phyloP scores from a whole-genome alignment of 1,140 invertebrate genomes.

The Adelges cooleyi region DNA sequence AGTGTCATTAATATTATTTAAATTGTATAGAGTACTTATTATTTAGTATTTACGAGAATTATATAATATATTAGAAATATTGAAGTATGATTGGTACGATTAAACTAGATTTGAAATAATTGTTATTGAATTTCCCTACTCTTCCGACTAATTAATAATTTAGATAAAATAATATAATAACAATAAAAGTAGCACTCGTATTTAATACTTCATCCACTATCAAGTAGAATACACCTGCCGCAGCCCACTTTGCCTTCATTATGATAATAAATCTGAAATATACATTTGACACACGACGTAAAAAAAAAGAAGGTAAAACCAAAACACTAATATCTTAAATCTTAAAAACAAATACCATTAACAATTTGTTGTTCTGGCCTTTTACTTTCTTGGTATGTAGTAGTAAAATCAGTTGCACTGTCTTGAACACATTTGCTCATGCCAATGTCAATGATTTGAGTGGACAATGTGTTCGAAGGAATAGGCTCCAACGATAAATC shows the following conservation, averaged over 20 bases:
- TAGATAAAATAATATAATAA: constrained; percentile 27
- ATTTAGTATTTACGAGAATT: too few species aligned
- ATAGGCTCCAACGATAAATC: constrained; percentile 26
- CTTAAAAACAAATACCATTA: too few species aligned
- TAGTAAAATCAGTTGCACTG: background rate
- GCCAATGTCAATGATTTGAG: constrained; percentile 15
- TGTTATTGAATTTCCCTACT: constrained; percentile 9
- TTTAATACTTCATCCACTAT: constrained; percentile 16
- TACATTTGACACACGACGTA: too few species aligned
- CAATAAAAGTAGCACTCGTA: constrained; percentile 27
- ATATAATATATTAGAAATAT: too few species aligned
- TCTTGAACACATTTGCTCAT: constrained; percentile 15
- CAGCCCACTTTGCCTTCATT: background rate
- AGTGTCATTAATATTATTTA: background rate
- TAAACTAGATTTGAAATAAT: background rate
- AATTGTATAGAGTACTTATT: too few species aligned
- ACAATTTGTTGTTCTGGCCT: constrained; percentile 24
- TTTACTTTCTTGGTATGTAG: constrained; percentile 18
- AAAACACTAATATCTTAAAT: background rate
- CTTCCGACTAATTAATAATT: constrained; percentile 17
- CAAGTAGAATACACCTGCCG: background rate
- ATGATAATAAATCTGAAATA: constrained; percentile 17
- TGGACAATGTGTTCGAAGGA: background rate
- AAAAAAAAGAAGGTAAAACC: background rate
- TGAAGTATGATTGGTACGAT: too few species aligned